Conservation (phyloP, 2,113 vertebrate species). For the Amblyornis subalaris region DNA sequence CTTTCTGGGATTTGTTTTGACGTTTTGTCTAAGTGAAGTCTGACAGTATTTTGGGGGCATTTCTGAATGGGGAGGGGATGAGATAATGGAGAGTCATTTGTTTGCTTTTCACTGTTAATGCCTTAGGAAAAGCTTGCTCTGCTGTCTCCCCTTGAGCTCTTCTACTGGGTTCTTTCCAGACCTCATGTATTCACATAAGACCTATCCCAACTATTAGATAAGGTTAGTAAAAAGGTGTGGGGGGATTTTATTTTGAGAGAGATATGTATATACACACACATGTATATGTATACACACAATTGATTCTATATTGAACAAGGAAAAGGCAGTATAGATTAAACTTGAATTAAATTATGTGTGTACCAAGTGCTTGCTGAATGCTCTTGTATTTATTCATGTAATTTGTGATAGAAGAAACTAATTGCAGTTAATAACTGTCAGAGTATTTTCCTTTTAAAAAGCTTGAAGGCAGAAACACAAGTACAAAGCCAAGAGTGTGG, state of each 20-base stretch:
- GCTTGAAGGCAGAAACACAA: not conserved
- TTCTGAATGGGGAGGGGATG: not conserved
- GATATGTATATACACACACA: too few relatives aligned
- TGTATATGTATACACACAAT: not conserved
- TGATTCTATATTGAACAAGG: not conserved
- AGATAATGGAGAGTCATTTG: not conserved
- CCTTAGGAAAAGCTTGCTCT: not conserved
- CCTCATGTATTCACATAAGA: not conserved
- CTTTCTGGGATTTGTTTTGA: not conserved
- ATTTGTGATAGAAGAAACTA: not conserved
- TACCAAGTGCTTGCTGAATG: not conserved
- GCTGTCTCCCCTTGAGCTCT: not conserved
- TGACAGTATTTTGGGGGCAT: not conserved
- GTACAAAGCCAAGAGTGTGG: not conserved
- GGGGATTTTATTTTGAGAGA: not conserved
- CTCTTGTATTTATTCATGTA: not conserved
- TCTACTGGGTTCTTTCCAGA: not conserved
- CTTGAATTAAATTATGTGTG: not conserved
- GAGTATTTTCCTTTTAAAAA: not conserved
- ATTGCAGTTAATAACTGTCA: not conserved
- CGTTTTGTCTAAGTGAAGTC: not conserved
- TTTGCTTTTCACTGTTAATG: not conserved
- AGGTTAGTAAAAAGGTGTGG: not conserved
- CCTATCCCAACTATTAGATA: not conserved
- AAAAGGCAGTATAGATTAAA: not conserved